A percentile compares a stretch with the other conserved stretches of the same genome.
These are phyloP conservation scores for Brotula barbata DNA, from an alignment of 2,797 vertebrate species.

Conservation along the genomic window DNA sequence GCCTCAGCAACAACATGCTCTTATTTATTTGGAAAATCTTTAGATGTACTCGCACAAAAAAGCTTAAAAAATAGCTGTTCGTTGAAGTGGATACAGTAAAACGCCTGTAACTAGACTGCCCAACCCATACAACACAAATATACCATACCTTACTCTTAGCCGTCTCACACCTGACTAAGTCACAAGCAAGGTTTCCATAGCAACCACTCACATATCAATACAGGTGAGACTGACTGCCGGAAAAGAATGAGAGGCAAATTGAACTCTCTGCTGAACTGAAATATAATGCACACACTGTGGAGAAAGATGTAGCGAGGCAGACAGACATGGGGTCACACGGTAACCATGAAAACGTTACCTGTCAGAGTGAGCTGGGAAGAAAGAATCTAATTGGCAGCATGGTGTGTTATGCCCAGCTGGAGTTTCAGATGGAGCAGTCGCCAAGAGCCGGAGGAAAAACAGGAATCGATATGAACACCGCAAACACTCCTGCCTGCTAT, in stretches of 20 bases:
- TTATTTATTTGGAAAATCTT: not conserved
- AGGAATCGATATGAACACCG: conserved; percentile 62
- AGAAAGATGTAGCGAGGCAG: conserved; percentile 17
- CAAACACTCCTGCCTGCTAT: conserved; percentile 44
- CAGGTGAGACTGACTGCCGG: conserved; percentile 12
- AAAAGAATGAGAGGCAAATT: conserved; percentile 15
- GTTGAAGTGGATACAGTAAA: too few species aligned
- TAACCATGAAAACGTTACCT: conserved; percentile 23
- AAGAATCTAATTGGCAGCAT: conserved; percentile 60
- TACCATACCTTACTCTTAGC: not conserved
- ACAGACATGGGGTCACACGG: conserved; percentile 22
- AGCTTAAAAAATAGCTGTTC: too few species aligned
- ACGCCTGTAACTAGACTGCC: not conserved
- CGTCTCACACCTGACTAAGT: not conserved
- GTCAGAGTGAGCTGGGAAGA: conserved; percentile 32
- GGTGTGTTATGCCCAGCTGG: conserved; percentile 55
- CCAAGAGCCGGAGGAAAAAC: conserved; percentile 44
- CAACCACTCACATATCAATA: conserved; percentile 25
- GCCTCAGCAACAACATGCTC: too few species aligned
- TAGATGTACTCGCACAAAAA: not conserved
- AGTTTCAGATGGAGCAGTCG: conserved; percentile 45
- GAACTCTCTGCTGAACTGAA: conserved; percentile 8
- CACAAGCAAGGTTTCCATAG: conserved; percentile 19
- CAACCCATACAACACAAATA: conserved; percentile 11
- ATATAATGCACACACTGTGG: not conserved